Evolutionary conservation across 1,140 invertebrate species (phyloP), one percentile per base, ranked within the genome.

Genomic region (Oppia nitens): DNA sequence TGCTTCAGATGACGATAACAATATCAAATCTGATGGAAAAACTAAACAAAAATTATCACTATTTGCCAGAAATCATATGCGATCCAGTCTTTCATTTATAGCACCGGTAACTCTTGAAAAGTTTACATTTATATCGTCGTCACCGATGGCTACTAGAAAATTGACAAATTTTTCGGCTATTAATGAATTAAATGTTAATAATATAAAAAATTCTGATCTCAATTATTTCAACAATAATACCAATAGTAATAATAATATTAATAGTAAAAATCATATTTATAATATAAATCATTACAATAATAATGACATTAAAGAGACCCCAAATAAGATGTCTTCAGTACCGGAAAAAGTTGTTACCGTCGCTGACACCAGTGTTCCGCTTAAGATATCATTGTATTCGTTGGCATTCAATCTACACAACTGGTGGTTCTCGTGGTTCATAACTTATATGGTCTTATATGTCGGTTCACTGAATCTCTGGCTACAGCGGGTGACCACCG

Each of bases 341-440:
- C 21, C n/a, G 24, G 49, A 24, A 4, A 24, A 50, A 50, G 6
- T 21, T 12, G 23, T 21, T 56, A 23, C 12, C 17, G 9, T 9
- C 4, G 28, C 20, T 45, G 14, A 12, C 55, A 56, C 28, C 6
- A 21, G 11, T 29, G 45, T 47, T 1, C 62, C 65, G 1, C 47
- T 66, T 1, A 40, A 50, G 4, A 20, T 51, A 14, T 63, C 63
- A 0, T 40, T 66, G 4, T 26, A 53, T 3, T 63, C 65, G 0
- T 24, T 57, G 0, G 57, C 65, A 0, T 66, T 55, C 28, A n/a
- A 62, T 17, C 29, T 64, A 6, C 65, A 66, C 47, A 63, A 66
- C 47, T 62, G 60, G 27, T 66, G 65, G 65, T 66, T 63, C 51
- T 63, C 58, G 20, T 66, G 65, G 65, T 27, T 66, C 6, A 62